Evolutionary conservation across 2,888 invertebrate genomes (phyloP), one percentile per base, ranked within the genome.

Genomic region (Luperina nickerlii): DNA sequence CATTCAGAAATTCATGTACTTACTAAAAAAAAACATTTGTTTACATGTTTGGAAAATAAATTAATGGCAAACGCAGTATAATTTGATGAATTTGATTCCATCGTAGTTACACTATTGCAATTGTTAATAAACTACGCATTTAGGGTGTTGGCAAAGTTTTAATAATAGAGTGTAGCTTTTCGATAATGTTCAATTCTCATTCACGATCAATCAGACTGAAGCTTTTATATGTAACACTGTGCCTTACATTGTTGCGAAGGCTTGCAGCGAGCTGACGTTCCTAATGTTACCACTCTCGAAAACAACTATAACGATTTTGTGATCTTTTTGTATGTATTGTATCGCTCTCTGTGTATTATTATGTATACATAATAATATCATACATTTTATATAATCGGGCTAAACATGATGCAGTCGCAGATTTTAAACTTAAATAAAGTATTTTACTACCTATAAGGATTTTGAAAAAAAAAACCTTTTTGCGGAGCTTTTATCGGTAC

Each of bases 201-300:
- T 75, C 63, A 69, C 20, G 15, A 68, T 75, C 48, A 27, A 79
- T 51, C 68, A 42, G 87, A 86, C 76, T 87, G 84, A 79, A 20
- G 67, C n/a, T 75, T 78, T 65, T 45, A 27, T 67, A 67, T 76
- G 76, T 78, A 72, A 78, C 73, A 76, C 67, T 75, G 87, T 83
- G 85, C 87, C 84, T 86, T 85, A 73, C 69, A 63, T 51, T 72
- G 32, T 75, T 51, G 48, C 76, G 71, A 72, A 62, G 45, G 83
- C 66, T 83, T 67, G 54, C 60, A 38, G 57, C 62, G 69, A 75
- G 60, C 72, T 75, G 76, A 67, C 60, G 24, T 24, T 20, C 42
- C 65, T 63, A n/a, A 78, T 45, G 69, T 38, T 57, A 68, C 63
- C 38, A 76, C 42, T 82, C 67, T 54, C 71, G 57, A 32, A 42